phyloP scores from a whole-genome alignment of 2,888 invertebrate genomes.

The Thera obeliscata region DNA sequence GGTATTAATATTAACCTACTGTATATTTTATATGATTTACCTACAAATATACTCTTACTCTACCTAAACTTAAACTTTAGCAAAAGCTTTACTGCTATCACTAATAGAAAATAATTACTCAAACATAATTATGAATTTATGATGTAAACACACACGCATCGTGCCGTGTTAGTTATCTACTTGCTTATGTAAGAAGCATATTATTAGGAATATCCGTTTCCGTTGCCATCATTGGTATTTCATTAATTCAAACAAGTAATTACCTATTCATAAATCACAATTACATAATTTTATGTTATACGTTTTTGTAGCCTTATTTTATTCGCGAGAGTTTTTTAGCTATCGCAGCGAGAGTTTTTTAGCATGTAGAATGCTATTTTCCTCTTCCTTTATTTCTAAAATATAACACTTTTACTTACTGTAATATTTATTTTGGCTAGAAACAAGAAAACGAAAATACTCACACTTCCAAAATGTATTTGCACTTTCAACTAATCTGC shows the following conservation, averaged over 20 bases:
- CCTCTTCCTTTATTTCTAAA: conserved; percentile 42
- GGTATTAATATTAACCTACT: not conserved
- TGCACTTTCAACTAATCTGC: conserved; percentile 78
- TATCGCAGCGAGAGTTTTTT: conserved; percentile 2
- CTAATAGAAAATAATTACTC: conserved; percentile 16
- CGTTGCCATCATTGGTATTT: conserved; percentile 40
- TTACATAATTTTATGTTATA: conserved; percentile 29
- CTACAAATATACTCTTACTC: not conserved
- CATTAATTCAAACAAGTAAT: conserved; percentile 33
- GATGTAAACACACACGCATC: conserved; percentile 30
- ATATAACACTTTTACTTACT: conserved; percentile 60
- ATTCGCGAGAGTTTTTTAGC: conserved; percentile 6
- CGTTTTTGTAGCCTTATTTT: conserved; percentile 30
- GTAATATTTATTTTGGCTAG: conserved; percentile 41
- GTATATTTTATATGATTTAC: not conserved
- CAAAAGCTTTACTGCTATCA: conserved; percentile 7
- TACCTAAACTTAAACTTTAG: conserved; percentile 1
- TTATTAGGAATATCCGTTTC: conserved; percentile 60
- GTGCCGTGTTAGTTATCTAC: conserved; percentile 38
- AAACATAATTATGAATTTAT: conserved; percentile 27
- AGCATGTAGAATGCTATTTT: too few species aligned
- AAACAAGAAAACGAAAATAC: conserved; percentile 59
- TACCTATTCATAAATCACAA: conserved; percentile 30
- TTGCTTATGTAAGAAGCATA: conserved; percentile 50
- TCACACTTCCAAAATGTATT: conserved; percentile 72